A percentile compares a stretch with the other conserved stretches of the same genome.
Conservation (phyloP, 2,113 vertebrate species). For the Microtus richardsoni region DNA sequence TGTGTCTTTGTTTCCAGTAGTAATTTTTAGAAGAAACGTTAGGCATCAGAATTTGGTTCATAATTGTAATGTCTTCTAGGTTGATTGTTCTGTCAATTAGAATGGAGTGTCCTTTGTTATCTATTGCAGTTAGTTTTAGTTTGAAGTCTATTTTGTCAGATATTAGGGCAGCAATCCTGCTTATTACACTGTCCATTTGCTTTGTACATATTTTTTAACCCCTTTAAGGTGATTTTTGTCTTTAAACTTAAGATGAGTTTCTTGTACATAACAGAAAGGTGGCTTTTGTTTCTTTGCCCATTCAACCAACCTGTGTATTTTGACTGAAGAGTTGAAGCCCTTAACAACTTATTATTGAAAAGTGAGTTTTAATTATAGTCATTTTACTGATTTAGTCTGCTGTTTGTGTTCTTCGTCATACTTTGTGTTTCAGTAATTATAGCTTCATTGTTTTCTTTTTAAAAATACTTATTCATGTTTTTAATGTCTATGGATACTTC, state of each 20-base stretch:
- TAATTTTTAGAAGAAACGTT: neutral
- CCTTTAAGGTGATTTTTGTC: neutral
- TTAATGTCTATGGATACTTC: neutral
- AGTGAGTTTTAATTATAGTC: neutral
- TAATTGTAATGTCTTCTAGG: neutral
- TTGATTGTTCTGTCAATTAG: neutral
- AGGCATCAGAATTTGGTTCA: neutral
- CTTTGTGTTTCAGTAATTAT: neutral
- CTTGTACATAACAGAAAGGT: neutral
- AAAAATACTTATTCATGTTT: neutral
- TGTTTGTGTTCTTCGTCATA: neutral
- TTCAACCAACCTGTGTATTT: neutral
- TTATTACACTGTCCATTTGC: neutral
- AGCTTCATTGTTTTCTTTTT: neutral
- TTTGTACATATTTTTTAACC: neutral
- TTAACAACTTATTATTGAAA: neutral
- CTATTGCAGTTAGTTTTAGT: neutral
- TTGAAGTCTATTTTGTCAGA: neutral
- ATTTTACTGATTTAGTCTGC: neutral
- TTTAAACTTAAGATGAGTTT: neutral
- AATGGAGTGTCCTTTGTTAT: neutral
- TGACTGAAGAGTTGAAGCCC: neutral
- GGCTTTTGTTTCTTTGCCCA: neutral
- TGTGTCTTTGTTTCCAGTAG: neutral
- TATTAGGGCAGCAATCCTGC: neutral